Conservation (phyloP, 2,113 vertebrate genomes). For the Nannospalax galili region DNA sequence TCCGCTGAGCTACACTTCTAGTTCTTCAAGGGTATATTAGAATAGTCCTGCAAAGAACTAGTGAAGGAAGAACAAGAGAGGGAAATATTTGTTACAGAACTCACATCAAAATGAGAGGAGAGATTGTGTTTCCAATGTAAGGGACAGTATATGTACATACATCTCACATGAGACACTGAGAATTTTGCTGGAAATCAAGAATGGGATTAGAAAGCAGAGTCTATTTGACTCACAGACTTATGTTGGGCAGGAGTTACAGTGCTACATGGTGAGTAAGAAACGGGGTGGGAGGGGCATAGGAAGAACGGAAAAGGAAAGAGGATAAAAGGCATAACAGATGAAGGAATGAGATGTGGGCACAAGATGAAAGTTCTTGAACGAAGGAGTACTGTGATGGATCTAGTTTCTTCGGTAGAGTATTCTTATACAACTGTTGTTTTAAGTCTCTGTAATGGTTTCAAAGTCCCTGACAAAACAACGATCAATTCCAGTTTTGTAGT, state of each 20-base stretch:
- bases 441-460: not conserved
- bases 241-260: not conserved
- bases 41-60: not conserved
- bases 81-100: not conserved
- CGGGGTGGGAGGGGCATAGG: not conserved
- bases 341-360: not conserved
- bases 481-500: not conserved
- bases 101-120: not conserved
- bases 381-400: not conserved
- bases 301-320: not conserved
- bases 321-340: not conserved
- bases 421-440: conserved; percentile 7
- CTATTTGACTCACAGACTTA: not conserved
- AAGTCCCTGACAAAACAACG: not conserved
- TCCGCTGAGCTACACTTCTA: not conserved
- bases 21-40: not conserved
- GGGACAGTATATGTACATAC: not conserved
- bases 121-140: not conserved
- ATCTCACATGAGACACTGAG: not conserved
- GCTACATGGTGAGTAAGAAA: not conserved
- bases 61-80: not conserved
- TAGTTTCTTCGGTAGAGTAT: not conserved
- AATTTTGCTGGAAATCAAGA: not conserved
- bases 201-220: not conserved
- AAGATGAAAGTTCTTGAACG: conserved; percentile 12